Evolutionary conservation across 1,140 invertebrate genomes (phyloP).

Genomic region (Oncopodura yosiiana): DNA sequence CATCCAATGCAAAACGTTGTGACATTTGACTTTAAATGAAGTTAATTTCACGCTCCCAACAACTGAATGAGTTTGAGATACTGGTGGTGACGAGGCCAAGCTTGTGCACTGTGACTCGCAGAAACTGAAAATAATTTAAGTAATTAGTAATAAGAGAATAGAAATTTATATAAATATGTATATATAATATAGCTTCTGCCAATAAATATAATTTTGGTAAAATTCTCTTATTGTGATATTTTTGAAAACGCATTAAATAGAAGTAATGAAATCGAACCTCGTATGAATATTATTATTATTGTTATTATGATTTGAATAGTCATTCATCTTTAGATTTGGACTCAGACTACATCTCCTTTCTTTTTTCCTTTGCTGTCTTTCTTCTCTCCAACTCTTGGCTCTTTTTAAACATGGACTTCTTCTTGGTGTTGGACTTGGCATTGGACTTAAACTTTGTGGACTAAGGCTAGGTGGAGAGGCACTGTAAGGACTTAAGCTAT

Average conservation of each 20-base stretch:
- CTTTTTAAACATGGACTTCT: slow-evolving; percentile 31
- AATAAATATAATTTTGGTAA: not conserved
- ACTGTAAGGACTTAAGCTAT: slow-evolving; percentile 31
- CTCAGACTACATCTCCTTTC: slow-evolving; percentile 29
- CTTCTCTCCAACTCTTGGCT: slow-evolving; percentile 34
- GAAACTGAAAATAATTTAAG: slow-evolving; percentile 19
- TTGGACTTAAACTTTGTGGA: slow-evolving; percentile 29
- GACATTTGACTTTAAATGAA: slow-evolving; percentile 32
- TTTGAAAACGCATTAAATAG: not conserved
- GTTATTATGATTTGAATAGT: slow-evolving; percentile 29
- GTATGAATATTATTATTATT: slow-evolving; percentile 34
- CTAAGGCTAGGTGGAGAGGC: slow-evolving; percentile 25
- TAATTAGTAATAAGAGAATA: too few species aligned
- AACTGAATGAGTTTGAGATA: slow-evolving; percentile 19
- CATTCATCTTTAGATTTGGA: slow-evolving; percentile 35
- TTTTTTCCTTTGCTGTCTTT: slow-evolving; percentile 31
- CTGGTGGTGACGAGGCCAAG: slow-evolving; percentile 29
- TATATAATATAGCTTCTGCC: too few species aligned
- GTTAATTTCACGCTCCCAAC: slow-evolving; percentile 31
- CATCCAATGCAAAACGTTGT: slow-evolving; percentile 60
- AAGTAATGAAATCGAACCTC: slow-evolving; percentile 17
- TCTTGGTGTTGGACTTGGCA: slow-evolving; percentile 22
- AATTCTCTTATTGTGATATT: too few species aligned
- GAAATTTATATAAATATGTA: too few species aligned
- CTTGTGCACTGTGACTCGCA: slow-evolving; percentile 34